Percentiles rank a stretch among this genome's conserved stretches.
Conservation (phyloP, 1,140 invertebrate species). For the Coptotermes formosanus region DNA sequence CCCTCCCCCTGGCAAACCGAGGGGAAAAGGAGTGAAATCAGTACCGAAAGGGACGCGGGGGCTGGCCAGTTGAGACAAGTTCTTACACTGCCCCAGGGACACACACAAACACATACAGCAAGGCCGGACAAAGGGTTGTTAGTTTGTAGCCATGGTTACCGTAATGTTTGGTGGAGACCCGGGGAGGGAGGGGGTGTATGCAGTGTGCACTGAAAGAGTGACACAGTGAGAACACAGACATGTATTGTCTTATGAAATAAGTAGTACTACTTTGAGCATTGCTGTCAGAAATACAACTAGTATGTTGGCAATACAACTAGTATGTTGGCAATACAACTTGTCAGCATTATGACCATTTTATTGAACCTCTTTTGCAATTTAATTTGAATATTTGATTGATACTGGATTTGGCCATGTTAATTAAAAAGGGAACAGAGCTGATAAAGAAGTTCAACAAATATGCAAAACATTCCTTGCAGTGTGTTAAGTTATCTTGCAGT, state of each 20-base stretch:
- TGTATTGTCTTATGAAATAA: slow-evolving; percentile 26
- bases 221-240: not conserved
- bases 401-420: no score
- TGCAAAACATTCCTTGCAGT: no score
- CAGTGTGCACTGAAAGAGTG: not conserved
- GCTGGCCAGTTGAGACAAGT: slow-evolving; percentile 30
- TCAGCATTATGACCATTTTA: no score
- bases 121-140: slow-evolving; percentile 32
- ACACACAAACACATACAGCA: not conserved
- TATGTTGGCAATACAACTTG: not conserved
- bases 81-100: slow-evolving; percentile 33
- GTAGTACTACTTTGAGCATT: not conserved
- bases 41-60: slow-evolving; percentile 14
- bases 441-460: no score
- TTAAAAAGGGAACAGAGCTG: no score
- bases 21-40: slow-evolving; percentile 6
- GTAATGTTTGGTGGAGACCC: not conserved
- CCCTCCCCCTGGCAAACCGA: not conserved
- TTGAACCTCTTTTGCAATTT: no score
- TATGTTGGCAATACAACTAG: not conserved
- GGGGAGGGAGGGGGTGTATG: not conserved
- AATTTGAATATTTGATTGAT: no score
- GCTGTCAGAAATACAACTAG: not conserved
- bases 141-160: slow-evolving; percentile 31
- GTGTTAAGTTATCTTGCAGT: no score